These are phyloP conservation scores for Heliconius ethilla DNA, from an alignment of 2,888 invertebrate genomes.

Conservation along the genomic window DNA sequence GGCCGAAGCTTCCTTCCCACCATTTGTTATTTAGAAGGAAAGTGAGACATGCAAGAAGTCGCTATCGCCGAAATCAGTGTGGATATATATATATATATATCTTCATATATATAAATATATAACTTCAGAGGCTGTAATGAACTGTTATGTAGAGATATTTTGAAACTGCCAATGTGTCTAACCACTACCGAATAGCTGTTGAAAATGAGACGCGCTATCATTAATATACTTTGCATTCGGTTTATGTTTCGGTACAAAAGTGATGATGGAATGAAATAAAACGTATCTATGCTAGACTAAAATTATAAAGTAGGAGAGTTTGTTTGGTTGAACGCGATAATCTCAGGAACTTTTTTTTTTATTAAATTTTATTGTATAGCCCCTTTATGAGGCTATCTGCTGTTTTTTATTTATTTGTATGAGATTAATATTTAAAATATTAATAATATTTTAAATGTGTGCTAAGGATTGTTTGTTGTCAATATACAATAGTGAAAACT, in stretches of 20 bases:
- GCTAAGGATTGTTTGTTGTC: too few species aligned
- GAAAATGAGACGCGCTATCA: conserved; percentile 58
- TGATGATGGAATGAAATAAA: conserved; percentile 69
- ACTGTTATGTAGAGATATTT: conserved; percentile 64
- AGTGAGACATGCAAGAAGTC: too few species aligned
- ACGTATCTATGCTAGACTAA: conserved; percentile 3
- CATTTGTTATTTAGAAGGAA: conserved; percentile 68
- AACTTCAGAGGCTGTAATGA: conserved; percentile 50
- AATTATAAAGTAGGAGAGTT: not conserved
- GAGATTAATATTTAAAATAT: too few species aligned
- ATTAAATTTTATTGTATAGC: too few species aligned
- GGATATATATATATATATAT: too few species aligned
- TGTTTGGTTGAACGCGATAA: too few species aligned
- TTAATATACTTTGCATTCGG: conserved; percentile 64
- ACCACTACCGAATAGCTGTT: conserved; percentile 44
- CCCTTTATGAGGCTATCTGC: too few species aligned
- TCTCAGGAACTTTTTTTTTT: not conserved
- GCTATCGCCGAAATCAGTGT: too few species aligned
- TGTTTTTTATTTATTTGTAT: too few species aligned
- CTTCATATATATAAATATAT: conserved; percentile 49
- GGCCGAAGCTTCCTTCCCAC: conserved; percentile 42
- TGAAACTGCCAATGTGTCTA: conserved; percentile 62
- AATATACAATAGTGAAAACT: too few species aligned
- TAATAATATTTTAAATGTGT: too few species aligned
- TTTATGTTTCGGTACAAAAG: conserved; percentile 65